These are phyloP conservation scores for Istiophorus platypterus DNA, from an alignment of 2,113 vertebrate species.

Conservation along the genomic window DNA sequence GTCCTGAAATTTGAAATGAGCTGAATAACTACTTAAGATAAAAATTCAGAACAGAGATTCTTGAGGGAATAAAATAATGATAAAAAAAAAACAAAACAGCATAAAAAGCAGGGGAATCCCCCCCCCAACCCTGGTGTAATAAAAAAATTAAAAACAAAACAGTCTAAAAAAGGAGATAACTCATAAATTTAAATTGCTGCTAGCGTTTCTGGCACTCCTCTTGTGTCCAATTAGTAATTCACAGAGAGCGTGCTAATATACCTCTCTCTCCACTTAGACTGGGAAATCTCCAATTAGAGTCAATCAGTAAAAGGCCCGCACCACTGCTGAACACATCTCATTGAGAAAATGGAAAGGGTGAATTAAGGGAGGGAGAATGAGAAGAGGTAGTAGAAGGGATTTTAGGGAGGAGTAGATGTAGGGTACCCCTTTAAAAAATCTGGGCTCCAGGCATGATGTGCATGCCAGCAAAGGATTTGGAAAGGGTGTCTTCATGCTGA, in stretches of 20 bases:
- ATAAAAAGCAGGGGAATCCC: slow-evolving; percentile 73
- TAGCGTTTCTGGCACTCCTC: slow-evolving; percentile 89
- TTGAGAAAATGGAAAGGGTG: slow-evolving; percentile 74
- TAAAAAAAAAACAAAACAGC: slow-evolving; percentile 82
- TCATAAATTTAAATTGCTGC: slow-evolving; percentile 76
- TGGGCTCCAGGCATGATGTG: slow-evolving; percentile 64
- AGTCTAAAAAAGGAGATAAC: slow-evolving; percentile 81
- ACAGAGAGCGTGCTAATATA: slow-evolving; percentile 90
- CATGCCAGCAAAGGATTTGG: slow-evolving; percentile 82
- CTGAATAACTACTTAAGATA: slow-evolving; percentile 30
- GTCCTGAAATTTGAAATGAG: slow-evolving; percentile 33
- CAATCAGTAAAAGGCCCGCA: slow-evolving; percentile 92
- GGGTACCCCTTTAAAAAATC: slow-evolving; percentile 69
- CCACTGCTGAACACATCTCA: slow-evolving; percentile 81
- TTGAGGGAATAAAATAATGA: slow-evolving; percentile 46
- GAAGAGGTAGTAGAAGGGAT: slow-evolving; percentile 84
- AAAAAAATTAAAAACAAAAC: slow-evolving; percentile 40
- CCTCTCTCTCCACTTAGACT: slow-evolving; percentile 91
- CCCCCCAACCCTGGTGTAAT: slow-evolving; percentile 1
- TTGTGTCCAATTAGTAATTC: slow-evolving; percentile 95
- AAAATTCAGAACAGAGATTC: slow-evolving; percentile 31
- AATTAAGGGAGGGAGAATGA: slow-evolving; percentile 84
- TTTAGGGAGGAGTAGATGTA: slow-evolving; percentile 63
- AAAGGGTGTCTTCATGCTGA: slow-evolving; percentile 75
- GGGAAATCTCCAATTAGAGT: slow-evolving; percentile 97